A percentile compares a stretch with the other conserved stretches of the same genome.
phyloP scores from a whole-genome alignment of 2,113 vertebrate species.

The Onychostruthus taczanowskii region DNA sequence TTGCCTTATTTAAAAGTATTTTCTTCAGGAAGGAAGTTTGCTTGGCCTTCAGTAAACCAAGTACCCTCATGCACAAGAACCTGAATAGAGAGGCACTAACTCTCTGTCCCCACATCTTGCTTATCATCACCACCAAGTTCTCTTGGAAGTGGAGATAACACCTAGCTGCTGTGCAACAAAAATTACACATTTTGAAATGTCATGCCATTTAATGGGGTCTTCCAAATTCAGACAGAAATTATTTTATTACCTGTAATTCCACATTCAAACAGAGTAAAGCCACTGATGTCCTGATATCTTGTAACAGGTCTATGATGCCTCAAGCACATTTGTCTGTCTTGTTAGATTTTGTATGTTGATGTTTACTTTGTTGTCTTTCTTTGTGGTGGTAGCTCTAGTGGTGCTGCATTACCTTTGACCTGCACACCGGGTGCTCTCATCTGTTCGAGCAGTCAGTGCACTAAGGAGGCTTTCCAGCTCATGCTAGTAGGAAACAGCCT shows the following conservation, averaged over 20 bases:
- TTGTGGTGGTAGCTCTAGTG: background rate
- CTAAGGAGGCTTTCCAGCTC: background rate
- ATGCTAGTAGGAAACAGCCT: background rate
- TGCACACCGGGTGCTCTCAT: background rate
- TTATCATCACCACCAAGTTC: background rate
- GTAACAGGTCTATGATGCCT: background rate
- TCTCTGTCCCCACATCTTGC: background rate
- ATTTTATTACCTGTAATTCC: background rate
- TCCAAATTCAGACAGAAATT: background rate
- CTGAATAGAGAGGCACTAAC: background rate
- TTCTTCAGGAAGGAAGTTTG: background rate
- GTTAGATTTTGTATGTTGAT: background rate
- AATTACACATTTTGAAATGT: background rate
- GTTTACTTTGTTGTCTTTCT: background rate
- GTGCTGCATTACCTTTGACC: fast-evolving
- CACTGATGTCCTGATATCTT: background rate
- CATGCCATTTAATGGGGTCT: background rate
- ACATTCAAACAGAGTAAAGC: background rate
- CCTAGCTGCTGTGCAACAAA: background rate
- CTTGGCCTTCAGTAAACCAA: background rate
- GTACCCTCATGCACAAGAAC: background rate
- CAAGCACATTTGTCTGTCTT: background rate
- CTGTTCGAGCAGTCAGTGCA: background rate
- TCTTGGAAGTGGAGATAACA: background rate
- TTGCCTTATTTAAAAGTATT: background rate